These are phyloP conservation scores for Apamea sordens DNA, from an alignment of 2,888 invertebrate genomes.

Conservation along the genomic window DNA sequence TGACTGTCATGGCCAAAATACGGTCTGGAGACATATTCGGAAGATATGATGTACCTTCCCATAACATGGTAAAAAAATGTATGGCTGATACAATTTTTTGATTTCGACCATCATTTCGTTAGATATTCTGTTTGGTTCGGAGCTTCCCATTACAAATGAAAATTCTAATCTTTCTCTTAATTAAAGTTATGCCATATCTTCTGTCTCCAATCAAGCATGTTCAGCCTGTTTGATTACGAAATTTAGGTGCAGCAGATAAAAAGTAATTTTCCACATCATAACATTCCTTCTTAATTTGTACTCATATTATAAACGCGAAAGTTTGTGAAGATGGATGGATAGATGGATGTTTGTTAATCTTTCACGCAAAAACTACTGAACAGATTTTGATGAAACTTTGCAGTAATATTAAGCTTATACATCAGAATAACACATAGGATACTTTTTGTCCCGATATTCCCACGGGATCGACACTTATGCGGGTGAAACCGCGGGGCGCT, in stretches of 20 bases:
- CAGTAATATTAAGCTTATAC: no score
- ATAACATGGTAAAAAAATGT: background rate
- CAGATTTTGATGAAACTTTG: no score
- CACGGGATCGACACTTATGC: no score
- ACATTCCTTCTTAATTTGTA: background rate
- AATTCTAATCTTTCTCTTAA: background rate
- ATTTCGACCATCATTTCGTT: background rate
- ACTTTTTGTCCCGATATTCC: no score
- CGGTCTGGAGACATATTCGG: background rate
- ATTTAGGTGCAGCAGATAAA: background rate
- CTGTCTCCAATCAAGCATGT: conserved; percentile 5
- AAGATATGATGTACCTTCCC: background rate
- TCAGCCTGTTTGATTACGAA: background rate
- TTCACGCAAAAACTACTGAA: no score
- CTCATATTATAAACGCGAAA: no score
- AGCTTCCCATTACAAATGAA: background rate
- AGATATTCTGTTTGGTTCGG: background rate
- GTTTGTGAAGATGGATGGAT: no score
- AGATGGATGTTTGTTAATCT: no score
- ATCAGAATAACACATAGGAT: no score
- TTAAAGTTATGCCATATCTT: conserved; percentile 14
- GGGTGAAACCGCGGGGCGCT: no score
- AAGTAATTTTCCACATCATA: background rate
- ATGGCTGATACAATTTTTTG: background rate
- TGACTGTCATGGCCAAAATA: no score